Percentiles rank a stretch among this genome's conserved stretches.
These are phyloP conservation scores for Drosophila yooni DNA, from an alignment of 2,888 invertebrate species.

Conservation along the genomic window DNA sequence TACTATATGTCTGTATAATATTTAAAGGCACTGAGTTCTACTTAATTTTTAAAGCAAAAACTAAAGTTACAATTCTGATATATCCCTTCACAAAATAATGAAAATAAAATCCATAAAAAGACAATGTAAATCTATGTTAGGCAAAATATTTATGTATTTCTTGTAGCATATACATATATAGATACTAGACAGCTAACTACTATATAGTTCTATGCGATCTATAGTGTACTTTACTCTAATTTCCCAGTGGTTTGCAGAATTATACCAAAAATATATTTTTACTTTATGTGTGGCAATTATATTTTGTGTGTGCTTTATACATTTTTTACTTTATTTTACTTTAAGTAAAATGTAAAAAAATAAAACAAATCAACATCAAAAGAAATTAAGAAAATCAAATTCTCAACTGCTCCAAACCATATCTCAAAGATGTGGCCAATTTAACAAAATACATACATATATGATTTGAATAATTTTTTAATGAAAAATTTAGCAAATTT, in stretches of 20 bases:
- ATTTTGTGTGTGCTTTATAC: slow-evolving; percentile 76
- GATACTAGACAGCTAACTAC: slow-evolving; percentile 36
- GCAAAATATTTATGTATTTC: slow-evolving; percentile 69
- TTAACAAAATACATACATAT: slow-evolving; percentile 28
- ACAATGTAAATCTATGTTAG: slow-evolving; percentile 70
- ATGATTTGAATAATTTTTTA: slow-evolving; percentile 19
- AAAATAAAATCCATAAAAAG: slow-evolving; percentile 37
- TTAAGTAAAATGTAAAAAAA: slow-evolving; percentile 70
- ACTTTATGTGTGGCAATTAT: slow-evolving; percentile 82
- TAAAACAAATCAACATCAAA: slow-evolving; percentile 30
- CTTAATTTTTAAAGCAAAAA: slow-evolving; percentile 79
- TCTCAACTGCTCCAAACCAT: slow-evolving; percentile 41
- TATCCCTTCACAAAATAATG: slow-evolving; percentile 42
- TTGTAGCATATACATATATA: slow-evolving; percentile 45
- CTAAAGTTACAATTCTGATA: slow-evolving; percentile 39
- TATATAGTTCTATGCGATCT: slow-evolving; percentile 48
- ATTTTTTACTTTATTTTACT: slow-evolving; percentile 67
- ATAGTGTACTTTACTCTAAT: slow-evolving; percentile 64
- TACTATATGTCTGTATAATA: slow-evolving; percentile 66
- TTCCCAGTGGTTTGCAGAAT: slow-evolving; percentile 79
- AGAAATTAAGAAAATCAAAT: slow-evolving; percentile 45
- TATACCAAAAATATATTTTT: slow-evolving; percentile 81
- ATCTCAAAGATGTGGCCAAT: slow-evolving; percentile 65
- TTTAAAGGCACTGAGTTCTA: slow-evolving; percentile 84
- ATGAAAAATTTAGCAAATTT: slow-evolving; percentile 78